Percentiles rank a stretch among this genome's conserved stretches.
Conservation (phyloP, 2,113 vertebrate genomes). For the Shinisaurus crocodilurus region DNA sequence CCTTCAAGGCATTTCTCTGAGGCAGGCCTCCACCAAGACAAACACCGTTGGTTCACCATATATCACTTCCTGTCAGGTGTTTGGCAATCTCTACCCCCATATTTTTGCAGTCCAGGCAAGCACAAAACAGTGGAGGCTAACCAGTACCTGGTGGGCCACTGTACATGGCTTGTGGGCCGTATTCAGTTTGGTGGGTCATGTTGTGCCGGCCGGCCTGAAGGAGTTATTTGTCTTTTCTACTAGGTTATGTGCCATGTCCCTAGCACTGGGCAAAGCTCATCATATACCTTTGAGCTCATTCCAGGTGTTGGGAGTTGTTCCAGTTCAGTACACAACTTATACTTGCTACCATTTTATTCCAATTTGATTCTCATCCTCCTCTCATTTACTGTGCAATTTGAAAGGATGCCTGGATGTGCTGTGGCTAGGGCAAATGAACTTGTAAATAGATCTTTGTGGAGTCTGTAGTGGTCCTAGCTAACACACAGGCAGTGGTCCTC, state of each 20-base stretch:
- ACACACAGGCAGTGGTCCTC: background rate
- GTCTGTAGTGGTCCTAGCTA: background rate
- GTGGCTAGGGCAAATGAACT: background rate
- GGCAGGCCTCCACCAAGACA: background rate
- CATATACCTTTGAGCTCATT: background rate
- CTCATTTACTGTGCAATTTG: background rate
- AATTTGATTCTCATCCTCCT: too few species aligned
- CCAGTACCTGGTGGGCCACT: background rate
- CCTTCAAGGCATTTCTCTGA: slow-evolving; percentile 5
- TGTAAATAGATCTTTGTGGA: background rate
- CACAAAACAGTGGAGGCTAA: background rate
- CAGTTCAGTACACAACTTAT: background rate
- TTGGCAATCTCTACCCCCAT: background rate
- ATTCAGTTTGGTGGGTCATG: background rate
- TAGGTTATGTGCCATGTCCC: background rate
- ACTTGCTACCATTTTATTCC: background rate
- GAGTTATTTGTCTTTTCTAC: background rate
- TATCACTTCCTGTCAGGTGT: slow-evolving; percentile 20
- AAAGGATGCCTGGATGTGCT: background rate
- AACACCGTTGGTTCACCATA: background rate
- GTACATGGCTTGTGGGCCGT: background rate
- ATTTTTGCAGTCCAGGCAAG: background rate
- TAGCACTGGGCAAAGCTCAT: background rate
- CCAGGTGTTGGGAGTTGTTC: background rate
- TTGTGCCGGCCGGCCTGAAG: background rate